Conservation (phyloP, 2,888 invertebrate species). For the Idaea biselata region DNA sequence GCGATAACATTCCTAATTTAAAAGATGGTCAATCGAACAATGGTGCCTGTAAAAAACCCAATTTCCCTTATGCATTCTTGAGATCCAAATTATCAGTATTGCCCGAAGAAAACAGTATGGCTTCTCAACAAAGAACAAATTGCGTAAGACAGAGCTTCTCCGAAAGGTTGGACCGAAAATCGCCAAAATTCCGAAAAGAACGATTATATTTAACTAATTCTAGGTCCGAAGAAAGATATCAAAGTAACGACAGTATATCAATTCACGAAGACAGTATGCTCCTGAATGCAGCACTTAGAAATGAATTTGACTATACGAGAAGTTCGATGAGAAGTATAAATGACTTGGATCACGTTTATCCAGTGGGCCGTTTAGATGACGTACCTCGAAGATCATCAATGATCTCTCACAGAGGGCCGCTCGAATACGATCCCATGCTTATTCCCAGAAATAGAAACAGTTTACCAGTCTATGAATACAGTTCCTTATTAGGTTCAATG, state of each 20-base stretch:
- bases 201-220: conserved; percentile 71
- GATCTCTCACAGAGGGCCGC: conserved; percentile 67
- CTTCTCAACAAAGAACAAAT: conserved; percentile 72
- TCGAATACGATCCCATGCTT: conserved; percentile 75
- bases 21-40: conserved; percentile 71
- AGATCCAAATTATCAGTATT: conserved; percentile 88
- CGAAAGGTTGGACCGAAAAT: conserved; percentile 71
- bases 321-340: conserved; percentile 71
- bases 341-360: conserved; percentile 59
- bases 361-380: conserved; percentile 56
- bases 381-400: conserved; percentile 66
- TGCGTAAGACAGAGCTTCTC: conserved; percentile 77
- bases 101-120: conserved; percentile 85
- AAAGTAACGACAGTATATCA: conserved; percentile 74
- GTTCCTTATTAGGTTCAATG: conserved; percentile 61
- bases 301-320: conserved; percentile 62
- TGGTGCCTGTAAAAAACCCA: conserved; percentile 80
- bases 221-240: conserved; percentile 82
- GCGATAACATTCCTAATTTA: conserved; percentile 85
- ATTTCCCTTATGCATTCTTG: conserved; percentile 89
- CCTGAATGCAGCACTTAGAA: conserved; percentile 60
- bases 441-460: conserved; percentile 75
- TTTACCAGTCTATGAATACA: conserved; percentile 74
- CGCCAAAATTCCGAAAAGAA: conserved; percentile 68
- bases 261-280: conserved; percentile 70